Base-by-base conservation (phyloP, 1,140 invertebrate genomes). In the Ptiloglossa arizonensis region DNA sequence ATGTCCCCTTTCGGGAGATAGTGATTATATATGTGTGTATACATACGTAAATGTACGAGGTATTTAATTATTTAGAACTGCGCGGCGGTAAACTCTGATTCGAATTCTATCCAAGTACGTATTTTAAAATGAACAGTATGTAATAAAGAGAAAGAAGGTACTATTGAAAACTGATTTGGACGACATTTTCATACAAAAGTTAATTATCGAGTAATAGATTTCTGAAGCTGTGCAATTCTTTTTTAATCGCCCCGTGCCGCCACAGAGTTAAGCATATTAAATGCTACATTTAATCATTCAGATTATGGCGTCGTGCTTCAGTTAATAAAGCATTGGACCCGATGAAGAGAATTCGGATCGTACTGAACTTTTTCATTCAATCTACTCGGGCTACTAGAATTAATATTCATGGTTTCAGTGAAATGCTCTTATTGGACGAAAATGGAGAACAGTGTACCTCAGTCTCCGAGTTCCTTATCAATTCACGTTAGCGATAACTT, bases 341-440 rank as follows among this genome's bases (percentile, higher is more conserved):
- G n/a, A n/a, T n/a, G 19, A 50, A 15, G 44, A 9, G 19, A 32
- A 59, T 44, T 44, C 38, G 6, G 9, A 24, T n/a, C 32, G 27
- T 32, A 13, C 17, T 27, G 8, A 71, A 60, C 56, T 60, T 57
- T 48, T 44, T 46, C 52, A 32, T 60, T 17, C 35, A 29, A 60
- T 71, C 29, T 19, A 15, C 27, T 17, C n/a, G 38, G 27, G 22
- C 38, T 27, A 5, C 5, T 0, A 38, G 19, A 60, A 71, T 71
- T 71, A 71, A 71, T 71, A 71, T 71, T 71, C 69, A 71, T 35
- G 52, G 35, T 38, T 8, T 19, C 15, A 17, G 8, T 4, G 38
- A 32, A 35, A 35, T 32, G 24, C 19, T 41, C 13, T 71, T 48
- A 62, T 60, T 29, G 35, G 22, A n/a, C 0, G 19, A 22, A 27